A percentile compares a stretch with the other conserved stretches of the same genome.
phyloP scores from a whole-genome alignment of 2,888 invertebrate genomes.

The Drosophila mimica region DNA sequence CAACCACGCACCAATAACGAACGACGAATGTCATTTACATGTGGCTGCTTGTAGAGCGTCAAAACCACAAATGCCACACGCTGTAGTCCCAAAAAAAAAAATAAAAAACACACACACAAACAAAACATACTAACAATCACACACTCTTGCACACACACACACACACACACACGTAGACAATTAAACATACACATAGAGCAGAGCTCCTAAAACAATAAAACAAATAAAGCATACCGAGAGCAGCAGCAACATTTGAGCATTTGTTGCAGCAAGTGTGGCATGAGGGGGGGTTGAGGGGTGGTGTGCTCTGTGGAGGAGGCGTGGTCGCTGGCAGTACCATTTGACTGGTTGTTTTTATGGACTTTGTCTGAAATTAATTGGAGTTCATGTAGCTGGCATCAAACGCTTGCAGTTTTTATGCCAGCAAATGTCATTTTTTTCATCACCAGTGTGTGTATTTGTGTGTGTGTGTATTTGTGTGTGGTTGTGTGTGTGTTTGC shows the following conservation, averaged over 20 bases:
- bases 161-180: background rate
- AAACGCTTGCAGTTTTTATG: slow-evolving; percentile 64
- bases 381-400: slow-evolving; percentile 71
- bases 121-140: background rate
- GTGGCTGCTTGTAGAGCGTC: slow-evolving; percentile 78
- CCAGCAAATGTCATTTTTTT: slow-evolving; percentile 39
- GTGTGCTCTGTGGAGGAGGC: background rate
- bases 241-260: slow-evolving; percentile 64
- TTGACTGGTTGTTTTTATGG: slow-evolving; percentile 75
- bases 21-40: slow-evolving; percentile 81
- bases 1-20: slow-evolving; percentile 78
- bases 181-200: slow-evolving; percentile 3
- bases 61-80: slow-evolving; percentile 81
- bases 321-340: slow-evolving; percentile 45
- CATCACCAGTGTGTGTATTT: background rate
- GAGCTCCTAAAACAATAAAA: slow-evolving; percentile 69
- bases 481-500: slow-evolving; percentile 11
- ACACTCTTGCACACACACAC: background rate
- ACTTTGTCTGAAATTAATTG: slow-evolving; percentile 79
- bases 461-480: background rate
- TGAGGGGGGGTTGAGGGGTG: background rate
- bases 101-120: background rate
- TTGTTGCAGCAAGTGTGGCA: slow-evolving; percentile 55
- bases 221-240: slow-evolving; percentile 72
- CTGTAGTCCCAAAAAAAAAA: slow-evolving; percentile 46